phyloP scores from a whole-genome alignment of 2,888 invertebrate genomes.

The Carabus problematicus region DNA sequence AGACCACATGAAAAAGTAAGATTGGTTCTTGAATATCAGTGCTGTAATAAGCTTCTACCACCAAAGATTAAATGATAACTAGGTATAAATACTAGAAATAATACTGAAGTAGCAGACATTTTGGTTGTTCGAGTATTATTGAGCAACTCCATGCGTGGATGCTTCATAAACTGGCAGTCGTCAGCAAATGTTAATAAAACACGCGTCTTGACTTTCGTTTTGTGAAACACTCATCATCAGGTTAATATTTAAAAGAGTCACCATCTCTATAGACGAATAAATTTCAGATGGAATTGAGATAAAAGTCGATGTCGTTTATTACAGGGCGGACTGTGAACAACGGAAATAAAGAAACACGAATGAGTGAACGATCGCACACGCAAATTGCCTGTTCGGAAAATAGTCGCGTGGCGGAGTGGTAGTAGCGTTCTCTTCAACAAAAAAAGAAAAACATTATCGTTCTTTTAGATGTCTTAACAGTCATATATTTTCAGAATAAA shows the following conservation, averaged over 20 bases:
- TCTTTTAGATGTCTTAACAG: conserved; percentile 10
- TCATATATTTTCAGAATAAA: conserved; percentile 8
- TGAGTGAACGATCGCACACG: conserved; percentile 16
- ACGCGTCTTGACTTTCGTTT: too few relatives aligned
- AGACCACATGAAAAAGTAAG: too few relatives aligned
- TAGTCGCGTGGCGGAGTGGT: neutral
- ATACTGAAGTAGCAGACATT: too few relatives aligned
- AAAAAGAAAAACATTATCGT: conserved; percentile 6
- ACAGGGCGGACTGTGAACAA: conserved; percentile 16
- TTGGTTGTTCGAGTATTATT: too few relatives aligned
- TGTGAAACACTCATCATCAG: conserved; percentile 14
- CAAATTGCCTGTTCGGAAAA: neutral
- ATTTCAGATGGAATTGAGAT: conserved; percentile 17
- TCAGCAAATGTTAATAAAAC: too few relatives aligned
- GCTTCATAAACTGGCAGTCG: too few relatives aligned
- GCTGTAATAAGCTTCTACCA: too few relatives aligned
- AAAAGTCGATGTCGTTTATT: conserved; percentile 24
- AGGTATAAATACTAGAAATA: too few relatives aligned
- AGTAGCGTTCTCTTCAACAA: neutral
- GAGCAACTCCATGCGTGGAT: too few relatives aligned
- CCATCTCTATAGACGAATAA: conserved; percentile 17
- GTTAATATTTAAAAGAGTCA: conserved; percentile 16
- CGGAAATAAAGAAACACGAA: conserved; percentile 23
- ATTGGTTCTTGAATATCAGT: too few relatives aligned
- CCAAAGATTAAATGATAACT: too few relatives aligned